Evolutionary conservation across 2,888 invertebrate species (phyloP), one percentile per base, ranked within the genome.

Genomic region (Germaria angustata): DNA sequence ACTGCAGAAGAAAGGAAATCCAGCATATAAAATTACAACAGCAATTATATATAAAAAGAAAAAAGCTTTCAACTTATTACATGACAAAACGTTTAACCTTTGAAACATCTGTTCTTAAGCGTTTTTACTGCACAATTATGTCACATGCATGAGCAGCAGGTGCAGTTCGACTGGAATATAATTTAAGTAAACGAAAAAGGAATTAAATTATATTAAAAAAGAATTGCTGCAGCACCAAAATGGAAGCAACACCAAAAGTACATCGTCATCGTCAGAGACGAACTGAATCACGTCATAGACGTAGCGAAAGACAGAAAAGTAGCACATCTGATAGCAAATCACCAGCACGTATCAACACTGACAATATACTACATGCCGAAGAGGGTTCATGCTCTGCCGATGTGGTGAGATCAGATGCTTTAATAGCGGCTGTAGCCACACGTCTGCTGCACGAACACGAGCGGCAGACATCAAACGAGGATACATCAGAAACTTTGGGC

Each of bases 221-320:
- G 36, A 53, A 28, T 5, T 5, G n/a, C 68, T 44, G 17, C 59
- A 41, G 36, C 28, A 11, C 15, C 28, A 78, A 57, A 84, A 91
- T 91, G 91, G 91, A 91, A 86, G 87, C 89, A 84, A 84, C 84
- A 39, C 90, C 91, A 85, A 91, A 91, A 88, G 90, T 91, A 85
- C 91, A 91, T 88, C 90, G 90, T 78, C 90, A 90, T 86, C 90
- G 90, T 80, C 90, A 89, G 84, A 89, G 91, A 72, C 90, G 91
- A 78, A 87, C 89, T 11, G 88, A 88, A 80, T 89, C 89, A 28
- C 88, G 90, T 51, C 88, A 90, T 83, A 65, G 79, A 51, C 88
- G 89, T 44, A 84, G 88, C 82, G 89, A 88, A 46, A 87, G 89
- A 15, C 82, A 82, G 17, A 61, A 65, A 86, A 82, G 88, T 75